Evolutionary conservation across 2,113 vertebrate genomes (phyloP).

Genomic region (Pelobates fuscus): DNA sequence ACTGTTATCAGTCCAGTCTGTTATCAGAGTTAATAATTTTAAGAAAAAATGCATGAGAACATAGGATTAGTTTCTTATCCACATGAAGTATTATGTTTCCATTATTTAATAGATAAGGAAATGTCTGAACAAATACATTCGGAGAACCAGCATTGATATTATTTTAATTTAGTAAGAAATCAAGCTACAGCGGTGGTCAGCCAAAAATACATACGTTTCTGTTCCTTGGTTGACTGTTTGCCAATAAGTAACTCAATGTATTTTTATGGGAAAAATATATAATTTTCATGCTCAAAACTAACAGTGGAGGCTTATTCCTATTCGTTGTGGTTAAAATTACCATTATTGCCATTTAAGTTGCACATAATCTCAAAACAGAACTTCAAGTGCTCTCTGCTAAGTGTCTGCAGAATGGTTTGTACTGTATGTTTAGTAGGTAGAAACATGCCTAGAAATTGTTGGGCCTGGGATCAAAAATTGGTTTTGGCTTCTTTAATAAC

Average conservation of each 20-base stretch:
- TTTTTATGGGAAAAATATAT: conserved; percentile 29
- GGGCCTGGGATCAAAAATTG: too few relatives aligned
- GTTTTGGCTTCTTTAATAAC: too few relatives aligned
- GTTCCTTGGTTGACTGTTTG: conserved; percentile 7
- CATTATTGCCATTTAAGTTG: background rate
- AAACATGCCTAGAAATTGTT: too few relatives aligned
- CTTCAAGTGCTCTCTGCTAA: too few relatives aligned
- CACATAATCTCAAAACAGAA: background rate
- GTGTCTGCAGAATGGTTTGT: too few relatives aligned
- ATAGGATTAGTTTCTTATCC: background rate
- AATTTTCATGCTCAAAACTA: conserved; percentile 10
- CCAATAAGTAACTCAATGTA: conserved; percentile 14
- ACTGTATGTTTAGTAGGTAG: too few relatives aligned
- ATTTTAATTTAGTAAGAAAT: conserved; percentile 3
- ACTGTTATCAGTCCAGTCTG: too few relatives aligned
- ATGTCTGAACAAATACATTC: background rate
- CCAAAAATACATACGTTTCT: conserved; percentile 25
- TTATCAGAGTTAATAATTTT: background rate
- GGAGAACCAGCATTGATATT: background rate
- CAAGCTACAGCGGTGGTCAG: background rate
- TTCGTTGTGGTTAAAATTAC: background rate
- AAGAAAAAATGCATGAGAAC: background rate
- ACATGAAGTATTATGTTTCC: background rate
- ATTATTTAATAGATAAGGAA: background rate
- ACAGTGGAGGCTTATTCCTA: background rate